Evolutionary conservation across 2,888 invertebrate species (phyloP).

Genomic region (Vanessa cardui): DNA sequence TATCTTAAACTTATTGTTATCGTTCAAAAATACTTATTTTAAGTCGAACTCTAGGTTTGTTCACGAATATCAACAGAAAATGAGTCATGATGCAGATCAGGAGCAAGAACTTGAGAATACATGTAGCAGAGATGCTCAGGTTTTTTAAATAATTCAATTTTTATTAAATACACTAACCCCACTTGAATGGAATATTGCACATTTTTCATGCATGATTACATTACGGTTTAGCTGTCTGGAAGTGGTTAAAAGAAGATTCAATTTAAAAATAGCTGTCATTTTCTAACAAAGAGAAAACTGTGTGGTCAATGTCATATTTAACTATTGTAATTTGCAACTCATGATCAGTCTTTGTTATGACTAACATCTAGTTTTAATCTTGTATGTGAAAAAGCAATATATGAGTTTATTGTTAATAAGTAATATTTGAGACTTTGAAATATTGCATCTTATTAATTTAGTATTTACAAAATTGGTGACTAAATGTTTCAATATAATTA

Average conservation of each 20-base stretch:
- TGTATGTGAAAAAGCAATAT: too few relatives aligned
- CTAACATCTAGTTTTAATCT: too few relatives aligned
- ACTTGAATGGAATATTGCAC: conserved; percentile 22
- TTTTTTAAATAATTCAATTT: conserved; percentile 27
- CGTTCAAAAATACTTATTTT: not conserved
- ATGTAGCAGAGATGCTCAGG: conserved; percentile 61
- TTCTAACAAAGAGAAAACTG: not conserved
- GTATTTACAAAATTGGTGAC: too few relatives aligned
- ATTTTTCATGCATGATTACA: conserved; percentile 12
- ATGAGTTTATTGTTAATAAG: too few relatives aligned
- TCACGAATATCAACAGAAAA: conserved; percentile 44
- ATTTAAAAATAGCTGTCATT: not conserved
- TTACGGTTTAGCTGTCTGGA: not conserved
- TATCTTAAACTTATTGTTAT: not conserved
- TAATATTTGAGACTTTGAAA: too few relatives aligned
- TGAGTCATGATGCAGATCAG: conserved; percentile 56
- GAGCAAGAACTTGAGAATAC: conserved; percentile 54
- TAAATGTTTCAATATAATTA: not conserved
- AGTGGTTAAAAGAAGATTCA: not conserved
- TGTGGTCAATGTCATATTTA: not conserved
- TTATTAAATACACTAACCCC: conserved; percentile 24
- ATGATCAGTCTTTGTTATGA: too few relatives aligned
- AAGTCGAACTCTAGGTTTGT: conserved; percentile 2
- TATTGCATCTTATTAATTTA: too few relatives aligned
- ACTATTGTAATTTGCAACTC: too few relatives aligned